Evolutionary conservation across 35 echinoderm and acorn worm genomes (phyloP).

Genomic region (Amphiura filiformis): DNA sequence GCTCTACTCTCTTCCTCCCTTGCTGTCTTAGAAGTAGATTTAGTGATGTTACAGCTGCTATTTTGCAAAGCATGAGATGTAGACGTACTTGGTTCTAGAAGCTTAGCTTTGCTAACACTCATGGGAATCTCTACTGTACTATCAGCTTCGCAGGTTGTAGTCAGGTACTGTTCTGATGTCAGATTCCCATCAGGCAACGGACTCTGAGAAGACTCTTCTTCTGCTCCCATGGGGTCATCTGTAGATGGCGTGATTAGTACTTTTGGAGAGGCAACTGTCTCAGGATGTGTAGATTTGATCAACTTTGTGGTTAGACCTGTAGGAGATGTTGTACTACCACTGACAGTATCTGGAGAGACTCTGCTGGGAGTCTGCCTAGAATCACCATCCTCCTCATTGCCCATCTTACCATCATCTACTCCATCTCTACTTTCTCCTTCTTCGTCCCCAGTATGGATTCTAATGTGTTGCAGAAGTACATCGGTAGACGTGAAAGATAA

Average conservation of each 20-base stretch:
- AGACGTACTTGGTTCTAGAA: neutral
- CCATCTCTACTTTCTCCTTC: neutral
- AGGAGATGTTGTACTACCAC: neutral
- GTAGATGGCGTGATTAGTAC: too few species aligned
- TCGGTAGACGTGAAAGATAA: neutral
- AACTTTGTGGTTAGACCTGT: too few species aligned
- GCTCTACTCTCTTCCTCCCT: too few species aligned
- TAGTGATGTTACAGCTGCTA: neutral
- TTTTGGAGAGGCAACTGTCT: too few species aligned
- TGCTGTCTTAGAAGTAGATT: neutral
- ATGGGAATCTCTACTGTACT: neutral
- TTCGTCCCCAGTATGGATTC: neutral
- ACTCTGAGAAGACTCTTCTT: neutral
- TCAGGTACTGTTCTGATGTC: too few species aligned
- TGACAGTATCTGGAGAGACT: slow-evolving; percentile 4
- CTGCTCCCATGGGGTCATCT: too few species aligned
- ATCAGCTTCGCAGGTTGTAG: neutral
- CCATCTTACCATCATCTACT: neutral
- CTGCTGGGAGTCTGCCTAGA: neutral
- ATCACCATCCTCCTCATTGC: neutral
- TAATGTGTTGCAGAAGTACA: neutral
- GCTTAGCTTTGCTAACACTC: neutral
- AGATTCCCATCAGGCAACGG: neutral
- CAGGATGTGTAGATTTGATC: too few species aligned
- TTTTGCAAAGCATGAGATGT: neutral